Evolutionary conservation across 2,888 invertebrate species (phyloP).

Genomic region (Pyrochroa serraticornis): DNA sequence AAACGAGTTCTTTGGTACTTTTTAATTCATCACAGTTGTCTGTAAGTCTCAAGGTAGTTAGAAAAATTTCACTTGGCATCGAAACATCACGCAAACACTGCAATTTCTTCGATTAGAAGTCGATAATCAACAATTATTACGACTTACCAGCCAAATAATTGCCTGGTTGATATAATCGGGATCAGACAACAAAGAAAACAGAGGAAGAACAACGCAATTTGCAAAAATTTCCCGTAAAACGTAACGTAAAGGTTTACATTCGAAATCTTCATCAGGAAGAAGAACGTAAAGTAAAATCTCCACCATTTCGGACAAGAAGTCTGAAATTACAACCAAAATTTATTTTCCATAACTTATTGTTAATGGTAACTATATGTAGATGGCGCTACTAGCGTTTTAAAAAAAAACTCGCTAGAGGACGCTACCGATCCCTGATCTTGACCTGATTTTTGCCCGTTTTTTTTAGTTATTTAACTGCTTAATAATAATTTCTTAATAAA

Average conservation of each 20-base stretch:
- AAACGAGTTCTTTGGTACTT: conserved; percentile 78
- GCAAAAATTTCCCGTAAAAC: conserved; percentile 69
- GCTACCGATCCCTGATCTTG: too few species aligned
- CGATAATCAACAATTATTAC: neutral
- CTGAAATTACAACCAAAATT: conserved; percentile 61
- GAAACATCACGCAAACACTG: conserved; percentile 79
- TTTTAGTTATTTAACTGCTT: neutral
- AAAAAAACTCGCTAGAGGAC: neutral
- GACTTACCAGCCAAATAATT: conserved; percentile 84
- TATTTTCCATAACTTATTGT: neutral
- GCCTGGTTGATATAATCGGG: conserved; percentile 92
- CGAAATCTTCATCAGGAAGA: conserved; percentile 83
- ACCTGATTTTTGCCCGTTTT: too few species aligned
- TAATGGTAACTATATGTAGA: neutral
- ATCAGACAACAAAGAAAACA: conserved; percentile 80
- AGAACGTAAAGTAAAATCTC: conserved; percentile 84
- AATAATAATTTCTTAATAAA: conserved; percentile 1
- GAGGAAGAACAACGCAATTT: conserved; percentile 55
- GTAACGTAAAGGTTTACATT: conserved; percentile 79
- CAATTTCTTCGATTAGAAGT: conserved; percentile 17
- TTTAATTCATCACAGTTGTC: conserved; percentile 82
- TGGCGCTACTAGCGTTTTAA: neutral
- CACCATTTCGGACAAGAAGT: conserved; percentile 80
- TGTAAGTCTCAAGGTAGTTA: conserved; percentile 80
- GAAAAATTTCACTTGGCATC: conserved; percentile 83